Evolutionary conservation across 2,888 invertebrate species (phyloP).

Genomic region (Polylopha cassiicola): DNA sequence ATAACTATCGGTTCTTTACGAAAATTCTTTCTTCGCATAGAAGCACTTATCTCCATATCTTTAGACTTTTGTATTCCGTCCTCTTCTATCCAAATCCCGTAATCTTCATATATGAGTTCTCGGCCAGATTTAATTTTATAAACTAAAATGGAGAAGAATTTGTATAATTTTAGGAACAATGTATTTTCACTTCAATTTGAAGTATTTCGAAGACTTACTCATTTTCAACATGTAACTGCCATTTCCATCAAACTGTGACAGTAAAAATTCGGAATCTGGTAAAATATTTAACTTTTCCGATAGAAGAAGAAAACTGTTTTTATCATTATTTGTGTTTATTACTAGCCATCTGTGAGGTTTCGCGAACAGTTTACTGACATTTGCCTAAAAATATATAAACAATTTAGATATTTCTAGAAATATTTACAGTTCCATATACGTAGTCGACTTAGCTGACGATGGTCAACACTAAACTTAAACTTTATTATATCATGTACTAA

Average conservation of each 20-base stretch:
- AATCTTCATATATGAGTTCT: conserved; percentile 40
- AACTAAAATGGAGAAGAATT: conserved; percentile 42
- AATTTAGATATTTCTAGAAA: too few relatives aligned
- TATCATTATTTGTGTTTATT: conserved; percentile 29
- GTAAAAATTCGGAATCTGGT: conserved; percentile 49
- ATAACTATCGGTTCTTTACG: conserved; percentile 25
- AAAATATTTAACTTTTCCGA: conserved; percentile 34
- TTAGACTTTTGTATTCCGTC: conserved; percentile 36
- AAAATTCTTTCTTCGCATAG: conserved; percentile 48
- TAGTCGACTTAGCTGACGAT: too few relatives aligned
- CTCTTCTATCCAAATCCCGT: conserved; percentile 42
- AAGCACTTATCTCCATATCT: conserved; percentile 26
- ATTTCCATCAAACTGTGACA: conserved; percentile 30
- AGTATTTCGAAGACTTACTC: too few relatives aligned
- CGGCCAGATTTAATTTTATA: conserved; percentile 41
- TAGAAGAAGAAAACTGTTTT: conserved; percentile 23
- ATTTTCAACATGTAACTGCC: too few relatives aligned
- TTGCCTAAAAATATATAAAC: too few relatives aligned
- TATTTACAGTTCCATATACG: too few relatives aligned
- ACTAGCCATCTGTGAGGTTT: conserved; percentile 52
- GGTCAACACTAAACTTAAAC: too few relatives aligned
- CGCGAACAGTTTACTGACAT: conserved; percentile 34
- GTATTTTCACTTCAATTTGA: too few relatives aligned
- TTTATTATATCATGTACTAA: too few relatives aligned
- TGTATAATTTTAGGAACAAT: too few relatives aligned